Percentiles rank a stretch among this genome's conserved stretches.
These are phyloP conservation scores for Hippolais icterina DNA, from an alignment of 2,113 vertebrate genomes.

Conservation along the genomic window DNA sequence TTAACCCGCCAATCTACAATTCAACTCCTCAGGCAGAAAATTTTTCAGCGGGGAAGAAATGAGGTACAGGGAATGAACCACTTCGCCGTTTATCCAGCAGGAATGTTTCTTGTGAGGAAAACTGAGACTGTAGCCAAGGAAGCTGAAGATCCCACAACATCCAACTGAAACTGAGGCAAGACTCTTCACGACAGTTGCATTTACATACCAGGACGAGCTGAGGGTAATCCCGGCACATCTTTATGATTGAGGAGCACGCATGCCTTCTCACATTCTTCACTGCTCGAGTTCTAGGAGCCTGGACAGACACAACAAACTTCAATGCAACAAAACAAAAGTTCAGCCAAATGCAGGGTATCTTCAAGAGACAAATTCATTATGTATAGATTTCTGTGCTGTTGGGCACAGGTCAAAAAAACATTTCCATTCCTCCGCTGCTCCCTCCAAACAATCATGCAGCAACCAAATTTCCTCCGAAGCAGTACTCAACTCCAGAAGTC, in stretches of 20 bases:
- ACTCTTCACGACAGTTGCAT: neutral
- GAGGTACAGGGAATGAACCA: neutral
- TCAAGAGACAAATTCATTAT: neutral
- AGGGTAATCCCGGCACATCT: slow-evolving; percentile 92
- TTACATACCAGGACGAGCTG: slow-evolving; percentile 86
- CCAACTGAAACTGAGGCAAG: neutral
- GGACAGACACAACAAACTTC: slow-evolving; percentile 43
- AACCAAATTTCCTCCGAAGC: neutral
- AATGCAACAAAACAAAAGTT: slow-evolving; percentile 53
- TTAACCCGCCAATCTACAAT: neutral
- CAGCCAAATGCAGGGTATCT: slow-evolving; percentile 27
- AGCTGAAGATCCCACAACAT: neutral
- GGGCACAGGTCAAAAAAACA: neutral
- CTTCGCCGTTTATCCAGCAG: neutral
- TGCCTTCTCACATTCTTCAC: slow-evolving; percentile 95
- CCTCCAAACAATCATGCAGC: neutral
- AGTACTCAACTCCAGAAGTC: neutral
- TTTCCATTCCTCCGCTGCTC: neutral
- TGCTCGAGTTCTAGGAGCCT: slow-evolving; percentile 89
- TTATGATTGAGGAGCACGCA: slow-evolving; percentile 92
- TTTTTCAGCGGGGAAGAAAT: neutral
- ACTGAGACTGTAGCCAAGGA: neutral
- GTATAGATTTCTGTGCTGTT: neutral
- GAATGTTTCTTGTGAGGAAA: neutral
- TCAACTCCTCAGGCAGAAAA: neutral